Base-by-base conservation (phyloP, 2,888 invertebrate species). In the Apamea epomidion region DNA sequence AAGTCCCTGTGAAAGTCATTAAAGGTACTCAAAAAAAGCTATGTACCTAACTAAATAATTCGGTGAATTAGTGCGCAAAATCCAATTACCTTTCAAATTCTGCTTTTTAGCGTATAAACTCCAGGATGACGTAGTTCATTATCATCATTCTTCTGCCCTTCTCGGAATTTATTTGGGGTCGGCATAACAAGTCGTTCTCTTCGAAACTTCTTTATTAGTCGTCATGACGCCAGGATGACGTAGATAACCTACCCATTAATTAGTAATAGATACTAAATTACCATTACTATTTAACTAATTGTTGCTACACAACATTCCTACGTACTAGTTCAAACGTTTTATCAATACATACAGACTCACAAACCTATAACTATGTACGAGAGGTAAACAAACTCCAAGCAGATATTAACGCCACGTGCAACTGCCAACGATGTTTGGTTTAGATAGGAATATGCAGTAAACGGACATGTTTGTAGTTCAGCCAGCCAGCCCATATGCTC, bases 351-450 rank as follows among this genome's bases (percentile, higher is more conserved):
- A 76, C 68, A 58, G 29, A 62, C 51, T 0, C n/a, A 76, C 54
- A 74, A 32, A 85, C 18, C 3, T 80, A 80, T 69, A 83, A 48
- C 54, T 69, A 32, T 37, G 68, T 72, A 79, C 45, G 10, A 81
- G 84, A 88, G 89, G 89, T 88, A 88, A 88, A 90, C 74, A 89
- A 89, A 89, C 88, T 89, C 86, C 58, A 25, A 6, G 2, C 77
- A 45, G 88, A 88, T 88, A 82, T 89, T 82, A 89, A 67, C 54
- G 73, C 83, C 88, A 89, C 88, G 88, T 89, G 88, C 85, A 89
- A 83, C 81, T 64, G 65, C 21, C 62, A 74, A 48, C 74, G 32
- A 81, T 78, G 74, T 82, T 80, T 82, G 72, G 77, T 79, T 78
- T 73, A 84, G 88, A 86, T 84, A 88, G 65, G 42, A 80, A 51